Evolutionary conservation across 2,113 vertebrate genomes (phyloP), one percentile per base, ranked within the genome.

Genomic region (Ginglymostoma cirratum): DNA sequence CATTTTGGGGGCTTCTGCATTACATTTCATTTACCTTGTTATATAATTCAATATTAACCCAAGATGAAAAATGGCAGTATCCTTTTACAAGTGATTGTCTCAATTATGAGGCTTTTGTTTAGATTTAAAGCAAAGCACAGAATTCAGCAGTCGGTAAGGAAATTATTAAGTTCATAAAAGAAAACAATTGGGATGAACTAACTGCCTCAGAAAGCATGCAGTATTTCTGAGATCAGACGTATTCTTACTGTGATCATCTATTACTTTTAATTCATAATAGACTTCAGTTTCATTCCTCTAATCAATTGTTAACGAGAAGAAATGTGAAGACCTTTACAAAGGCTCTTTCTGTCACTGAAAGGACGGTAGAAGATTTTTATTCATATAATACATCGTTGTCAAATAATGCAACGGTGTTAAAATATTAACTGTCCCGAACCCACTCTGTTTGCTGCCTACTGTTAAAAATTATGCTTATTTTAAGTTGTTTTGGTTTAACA

Each of bases 31-130:
- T 38, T 70, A 45, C 38, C 66, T 94, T n/a, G 24, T 45, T 5
- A 48, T 10, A 70, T 72, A 70, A 94, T 94, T 70, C 70, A 94
- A 70, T 94, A 94, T 94, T 94, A 94, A 15, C 93, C 65, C 66
- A 5, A 23, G 66, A 70, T 94, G 93, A 42, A 70, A 69, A 70
- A 61, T 55, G n/a, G 52, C 17, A 19, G 66, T 70, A 94, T 70
- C 66, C 61, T 3, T 94, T 94, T 94, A 69, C 93, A 66, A 90
- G 55, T 90, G 52, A 90, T 27, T 30, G 17, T n/a, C 52, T 34
- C 87, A 30, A 90, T 90, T 27, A 69, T 14, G 65, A 21, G n/a
- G 66, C 1, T 94, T 70, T 94, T 38, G 34, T 94, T 24, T 69
- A 94, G 70, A 94, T 94, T 45, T 38, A 94, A 30, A 94, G 70